Evolutionary conservation across 37 sponge, comb jelly and placozoan species (phyloP), one percentile per base, ranked within the genome.

Genomic region (Agelas oroides): DNA sequence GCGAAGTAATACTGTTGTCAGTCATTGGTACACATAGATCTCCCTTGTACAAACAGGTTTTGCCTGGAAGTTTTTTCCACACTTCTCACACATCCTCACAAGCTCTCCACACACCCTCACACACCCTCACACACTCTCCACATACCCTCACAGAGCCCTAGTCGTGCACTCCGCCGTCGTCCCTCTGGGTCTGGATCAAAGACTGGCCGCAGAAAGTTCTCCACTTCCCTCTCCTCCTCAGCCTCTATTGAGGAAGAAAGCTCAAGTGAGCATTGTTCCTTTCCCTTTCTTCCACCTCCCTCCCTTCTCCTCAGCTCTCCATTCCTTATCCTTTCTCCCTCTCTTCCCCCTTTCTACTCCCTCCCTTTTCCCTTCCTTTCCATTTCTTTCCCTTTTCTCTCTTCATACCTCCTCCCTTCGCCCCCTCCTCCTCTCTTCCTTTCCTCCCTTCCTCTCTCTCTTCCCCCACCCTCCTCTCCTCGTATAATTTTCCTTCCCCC

Each of bases 241-340:
- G 79, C 79, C 58, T 78, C 87, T 35, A 57, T 85, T 54, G 84
- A 84, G 34, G 86, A 83, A 39, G 75, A 65, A 23, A 84, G 75
- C 36, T 73, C 75, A 60, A 74, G 84, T 74, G 20, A 84, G 75
- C 67, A 30, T 46, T 40, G 41, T 39, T 23, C 5, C 67, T 17
- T 53, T 17, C 67, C 11, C 69, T 15, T 27, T 56, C 25, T 16
- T 11, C 33, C 57, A 46, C 31, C 40, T 54, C 33, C 12, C 40
- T 32, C 11, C 54, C 66, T 12, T 65, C 36, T 24, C 66, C 28
- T 53, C n/a, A n/a, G n/a, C n/a, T n/a, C n/a, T n/a, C n/a, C 46
- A 46, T 8, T 16, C 34, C 53, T 55, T 6, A 25, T 25, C 60
- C 39, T 21, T 31, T 37, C 15, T 37, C 28, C 82, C 28, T 18